Evolutionary conservation across 1,140 invertebrate genomes (phyloP), one percentile per base, ranked within the genome.

Genomic region (Listronotus bonariensis): DNA sequence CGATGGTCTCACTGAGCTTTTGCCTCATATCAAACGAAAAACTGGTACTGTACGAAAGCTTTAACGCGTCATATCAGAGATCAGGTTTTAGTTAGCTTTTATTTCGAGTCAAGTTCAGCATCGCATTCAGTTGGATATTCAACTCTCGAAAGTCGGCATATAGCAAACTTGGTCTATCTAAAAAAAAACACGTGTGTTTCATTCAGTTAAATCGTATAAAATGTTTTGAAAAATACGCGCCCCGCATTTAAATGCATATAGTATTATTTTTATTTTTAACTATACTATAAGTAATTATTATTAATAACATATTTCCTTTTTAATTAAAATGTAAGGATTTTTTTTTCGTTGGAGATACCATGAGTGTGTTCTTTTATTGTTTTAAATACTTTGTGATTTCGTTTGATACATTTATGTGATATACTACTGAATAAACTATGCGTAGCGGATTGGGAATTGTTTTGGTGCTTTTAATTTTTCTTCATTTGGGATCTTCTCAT

Each of bases 11-110:
- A 17, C 32, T 38, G 8, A 32, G 18, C n/a, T 38, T 41, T 36
- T 40, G 11, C 15, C 9, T 40, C n/a, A 54, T 14, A 14, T 15
- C n/a, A 18, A 12, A 54, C 52, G 18, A 15, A 55, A 55, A 57
- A 43, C 12, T 17, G 26, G 57, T 51, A 52, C 49, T 52, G 57
- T 59, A 40, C 18, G 59, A 40, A 53, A 49, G 48, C 59, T 62
- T 62, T 62, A 62, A 31, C 51, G 61, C 48, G 31, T 52, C 61
- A 42, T 46, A 52, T 53, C 59, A 12, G 51, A 56, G 61, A 64
- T 64, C 61, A 64, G 61, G 61, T 64, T 64, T 60, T 60, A 15
- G 45, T 48, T 45, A 10, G 46, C 26, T 48, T 60, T 64, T 64
- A 46, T 46, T 64, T 56, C 42, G 18, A 64, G 41, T 53, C 59